phyloP scores from a whole-genome alignment of 2,797 vertebrate genomes.

The Amblyraja radiata region DNA sequence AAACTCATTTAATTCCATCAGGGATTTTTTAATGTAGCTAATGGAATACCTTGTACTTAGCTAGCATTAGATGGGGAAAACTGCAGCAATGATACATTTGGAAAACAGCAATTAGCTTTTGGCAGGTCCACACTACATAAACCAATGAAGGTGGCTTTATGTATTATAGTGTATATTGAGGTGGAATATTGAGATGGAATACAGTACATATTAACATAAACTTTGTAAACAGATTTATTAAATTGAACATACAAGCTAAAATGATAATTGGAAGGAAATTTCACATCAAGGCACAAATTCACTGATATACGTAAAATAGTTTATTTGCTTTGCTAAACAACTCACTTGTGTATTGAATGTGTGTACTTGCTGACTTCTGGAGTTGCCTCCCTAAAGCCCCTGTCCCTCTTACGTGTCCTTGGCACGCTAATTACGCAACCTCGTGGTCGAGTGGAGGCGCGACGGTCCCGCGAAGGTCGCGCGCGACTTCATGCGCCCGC shows the following conservation, averaged over 20 bases:
- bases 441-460: too few relatives aligned
- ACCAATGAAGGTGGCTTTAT: background rate
- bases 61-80: background rate
- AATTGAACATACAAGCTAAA: background rate
- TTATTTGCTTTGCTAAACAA: background rate
- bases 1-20: background rate
- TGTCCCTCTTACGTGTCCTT: too few relatives aligned
- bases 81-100: background rate
- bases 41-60: conserved; percentile 9
- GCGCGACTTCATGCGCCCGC: too few relatives aligned
- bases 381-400: background rate
- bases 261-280: background rate
- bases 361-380: background rate
- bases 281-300: background rate
- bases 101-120: background rate
- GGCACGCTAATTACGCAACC: too few relatives aligned
- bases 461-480: too few relatives aligned
- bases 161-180: too few relatives aligned
- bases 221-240: background rate
- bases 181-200: too few relatives aligned
- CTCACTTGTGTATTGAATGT: background rate
- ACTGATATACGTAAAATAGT: background rate
- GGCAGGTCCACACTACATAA: background rate
- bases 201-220: background rate
- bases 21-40: background rate